These are phyloP conservation scores for Corydoras maculifer DNA, from an alignment of 2,113 vertebrate species.

Conservation along the genomic window DNA sequence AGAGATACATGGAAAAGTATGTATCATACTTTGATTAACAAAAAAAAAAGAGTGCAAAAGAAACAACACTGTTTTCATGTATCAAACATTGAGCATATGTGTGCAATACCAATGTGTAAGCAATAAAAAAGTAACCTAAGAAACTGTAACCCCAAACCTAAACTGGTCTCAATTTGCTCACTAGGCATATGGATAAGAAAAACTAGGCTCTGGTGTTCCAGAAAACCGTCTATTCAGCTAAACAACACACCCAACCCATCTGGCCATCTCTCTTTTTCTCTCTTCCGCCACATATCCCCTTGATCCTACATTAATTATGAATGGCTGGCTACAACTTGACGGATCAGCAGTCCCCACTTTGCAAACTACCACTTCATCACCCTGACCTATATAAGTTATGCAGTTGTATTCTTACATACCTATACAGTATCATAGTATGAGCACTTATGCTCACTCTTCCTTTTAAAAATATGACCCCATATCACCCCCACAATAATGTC, in stretches of 20 bases:
- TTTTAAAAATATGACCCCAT: not conserved
- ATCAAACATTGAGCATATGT: too few relatives aligned
- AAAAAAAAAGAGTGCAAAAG: too few relatives aligned
- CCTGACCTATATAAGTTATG: conserved; percentile 23
- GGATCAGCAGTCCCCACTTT: conserved; percentile 25
- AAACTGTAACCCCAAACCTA: not conserved
- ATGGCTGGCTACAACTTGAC: conserved; percentile 34
- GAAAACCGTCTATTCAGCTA: conserved; percentile 35
- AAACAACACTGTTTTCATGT: too few relatives aligned
- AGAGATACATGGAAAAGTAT: too few relatives aligned
- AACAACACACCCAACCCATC: conserved; percentile 25
- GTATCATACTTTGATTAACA: too few relatives aligned
- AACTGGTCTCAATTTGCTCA: conserved; percentile 4
- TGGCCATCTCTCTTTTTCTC: not conserved
- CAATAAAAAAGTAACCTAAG: too few relatives aligned
- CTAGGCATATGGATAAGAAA: conserved; percentile 23
- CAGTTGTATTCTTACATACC: not conserved
- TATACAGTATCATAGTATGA: not conserved
- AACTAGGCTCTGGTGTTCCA: conserved; percentile 12
- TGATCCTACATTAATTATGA: conserved; percentile 39
- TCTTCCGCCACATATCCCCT: conserved; percentile 8
- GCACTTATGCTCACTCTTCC: not conserved
- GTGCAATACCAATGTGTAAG: too few relatives aligned
- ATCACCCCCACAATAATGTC: too few relatives aligned
- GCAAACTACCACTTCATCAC: conserved; percentile 18